phyloP scores from a whole-genome alignment of 2,888 invertebrate species.

The Beris morrisii region DNA sequence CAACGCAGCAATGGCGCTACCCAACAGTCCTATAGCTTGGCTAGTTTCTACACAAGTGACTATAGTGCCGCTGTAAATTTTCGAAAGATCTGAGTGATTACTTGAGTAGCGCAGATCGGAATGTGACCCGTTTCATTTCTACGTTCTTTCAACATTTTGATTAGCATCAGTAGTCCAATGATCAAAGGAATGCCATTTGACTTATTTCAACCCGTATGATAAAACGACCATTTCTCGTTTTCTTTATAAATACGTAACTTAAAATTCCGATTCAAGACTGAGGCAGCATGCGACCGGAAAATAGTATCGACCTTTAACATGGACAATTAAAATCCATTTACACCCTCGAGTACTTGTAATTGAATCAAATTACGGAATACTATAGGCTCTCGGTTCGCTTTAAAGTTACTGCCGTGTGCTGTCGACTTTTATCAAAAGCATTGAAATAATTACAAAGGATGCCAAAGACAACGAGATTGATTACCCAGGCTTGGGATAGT shows the following conservation, averaged over 20 bases:
- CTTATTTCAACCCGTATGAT: slow-evolving; percentile 21
- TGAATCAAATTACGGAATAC: slow-evolving; percentile 30
- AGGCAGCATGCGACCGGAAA: slow-evolving; percentile 27
- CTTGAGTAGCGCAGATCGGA: no score
- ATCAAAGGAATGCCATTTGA: slow-evolving; percentile 10
- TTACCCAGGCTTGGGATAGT: background rate
- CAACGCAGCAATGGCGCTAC: no score
- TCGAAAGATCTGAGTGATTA: no score
- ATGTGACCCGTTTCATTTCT: no score
- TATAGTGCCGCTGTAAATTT: no score
- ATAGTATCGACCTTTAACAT: slow-evolving; percentile 27
- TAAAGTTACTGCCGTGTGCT: no score
- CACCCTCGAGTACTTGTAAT: slow-evolving; percentile 30
- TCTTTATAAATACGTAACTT: slow-evolving; percentile 16
- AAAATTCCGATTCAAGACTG: slow-evolving; percentile 17
- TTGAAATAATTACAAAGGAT: slow-evolving; percentile 27
- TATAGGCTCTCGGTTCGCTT: background rate
- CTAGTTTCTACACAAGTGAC: no score
- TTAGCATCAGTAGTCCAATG: background rate
- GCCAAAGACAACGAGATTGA: slow-evolving; percentile 29
- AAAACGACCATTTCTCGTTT: background rate
- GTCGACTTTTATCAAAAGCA: slow-evolving; percentile 7
- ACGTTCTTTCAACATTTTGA: no score
- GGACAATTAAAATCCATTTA: slow-evolving; percentile 30
- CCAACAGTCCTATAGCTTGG: no score